Conservation (phyloP, 2,888 invertebrate species). For the Aleiodes testaceus region DNA sequence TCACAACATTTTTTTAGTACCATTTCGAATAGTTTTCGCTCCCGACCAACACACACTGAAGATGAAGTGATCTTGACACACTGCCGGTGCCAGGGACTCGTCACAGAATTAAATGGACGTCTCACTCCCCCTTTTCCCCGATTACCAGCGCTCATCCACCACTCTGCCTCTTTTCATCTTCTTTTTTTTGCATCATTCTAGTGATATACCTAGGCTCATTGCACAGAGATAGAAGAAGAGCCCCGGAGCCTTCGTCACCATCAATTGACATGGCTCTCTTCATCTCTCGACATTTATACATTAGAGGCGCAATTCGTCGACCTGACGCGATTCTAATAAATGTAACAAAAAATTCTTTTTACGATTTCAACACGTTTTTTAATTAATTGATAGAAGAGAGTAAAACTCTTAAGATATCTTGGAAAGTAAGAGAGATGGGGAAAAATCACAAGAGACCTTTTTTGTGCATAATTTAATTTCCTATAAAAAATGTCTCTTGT, state of each 20-base stretch:
- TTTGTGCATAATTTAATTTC: no score
- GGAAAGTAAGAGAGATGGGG: no score
- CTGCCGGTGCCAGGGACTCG: conserved; percentile 60
- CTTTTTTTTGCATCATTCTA: conserved; percentile 44
- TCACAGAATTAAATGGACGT: conserved; percentile 58
- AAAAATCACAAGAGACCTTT: no score
- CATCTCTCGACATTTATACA: not conserved
- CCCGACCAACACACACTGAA: conserved; percentile 25
- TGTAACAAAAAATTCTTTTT: not conserved
- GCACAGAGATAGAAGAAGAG: conserved; percentile 3
- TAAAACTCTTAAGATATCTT: no score
- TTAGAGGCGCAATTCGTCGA: not conserved
- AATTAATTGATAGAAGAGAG: no score
- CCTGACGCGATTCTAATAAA: conserved; percentile 26
- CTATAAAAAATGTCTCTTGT: no score
- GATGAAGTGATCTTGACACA: conserved; percentile 66
- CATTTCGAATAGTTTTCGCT: conserved; percentile 9
- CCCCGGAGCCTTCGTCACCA: conserved; percentile 7
- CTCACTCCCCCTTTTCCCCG: conserved; percentile 39
- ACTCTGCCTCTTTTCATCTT: conserved; percentile 33
- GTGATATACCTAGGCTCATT: conserved; percentile 19
- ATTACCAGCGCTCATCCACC: conserved; percentile 38
- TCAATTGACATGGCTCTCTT: conserved; percentile 23
- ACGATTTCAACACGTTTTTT: conserved; percentile 19
- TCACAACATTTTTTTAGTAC: not conserved